Evolutionary conservation across 2,113 vertebrate genomes (phyloP), one percentile per base, ranked within the genome.

Genomic region (Baryphthengus martii): DNA sequence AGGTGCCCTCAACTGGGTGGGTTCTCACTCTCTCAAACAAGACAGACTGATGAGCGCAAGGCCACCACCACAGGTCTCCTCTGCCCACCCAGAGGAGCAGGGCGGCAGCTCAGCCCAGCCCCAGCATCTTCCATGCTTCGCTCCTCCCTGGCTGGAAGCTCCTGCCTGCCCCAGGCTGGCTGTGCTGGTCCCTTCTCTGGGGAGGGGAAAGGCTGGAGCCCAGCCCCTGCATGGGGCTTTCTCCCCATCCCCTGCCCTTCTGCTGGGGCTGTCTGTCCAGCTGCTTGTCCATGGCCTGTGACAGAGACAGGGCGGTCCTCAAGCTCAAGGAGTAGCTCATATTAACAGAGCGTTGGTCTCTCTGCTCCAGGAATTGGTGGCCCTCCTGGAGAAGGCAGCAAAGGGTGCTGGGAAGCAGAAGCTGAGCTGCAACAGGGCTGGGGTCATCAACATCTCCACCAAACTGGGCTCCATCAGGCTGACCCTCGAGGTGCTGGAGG

Each of bases 341-440:
- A 5, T 66, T 42, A 44, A 66, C 26, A 18, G 9, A 81, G 28
- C 0, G 0, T 14, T 0, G 2, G 6, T 82, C 35, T 90, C 49
- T 50, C 33, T 84, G 10, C 2, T 1, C 16, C 82, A 97, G 96
- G 96, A 95, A 63, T 98, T 94, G n/a, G 80, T 97, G 68, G 89
- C 53, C 0, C 85, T 97, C 9, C 76, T 97, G 90, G 89, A 96
- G 83, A 95, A 80, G 92, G 96, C 88, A 0, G 91, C 29, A 0
- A 88, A 65, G 45, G 80, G 24, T 0, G 0, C 2, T 0, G 37
- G 37, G 20, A 53, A 80, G 58, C 50, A 90, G 20, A 62, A 20
- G 26, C 71, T 96, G 94, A 94, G 92, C 85, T 93, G 94, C 66
- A 91, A 70, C 55, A 95, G 81, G 68, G 94, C 95, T 0, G 72